Evolutionary conservation across 2,113 vertebrate genomes (phyloP), one percentile per base, ranked within the genome.

Genomic region (Oreochromis spilurus): DNA sequence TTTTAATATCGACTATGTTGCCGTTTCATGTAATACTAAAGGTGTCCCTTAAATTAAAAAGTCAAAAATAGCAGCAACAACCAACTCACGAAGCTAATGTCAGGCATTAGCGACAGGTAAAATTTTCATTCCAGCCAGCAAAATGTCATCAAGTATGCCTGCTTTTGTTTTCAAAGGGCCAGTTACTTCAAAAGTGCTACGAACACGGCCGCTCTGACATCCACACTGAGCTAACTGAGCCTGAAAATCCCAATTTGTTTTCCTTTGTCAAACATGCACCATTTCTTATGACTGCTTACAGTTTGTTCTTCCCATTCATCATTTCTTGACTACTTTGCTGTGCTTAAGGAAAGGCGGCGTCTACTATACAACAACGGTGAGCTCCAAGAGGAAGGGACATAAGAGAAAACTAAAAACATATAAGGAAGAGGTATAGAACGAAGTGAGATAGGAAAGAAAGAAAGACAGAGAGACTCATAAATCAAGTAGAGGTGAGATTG

Each of bases 401-500:
- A 9, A 58, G 19, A 84, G 34, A 83, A 84, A 75, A 58, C 70
- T 87, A 85, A 87, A 92, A 89, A 29, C 80, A 85, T 53, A 87
- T 91, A 82, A 72, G 88, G 54, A 87, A 85, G 79, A 88, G 29
- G 79, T 83, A 84, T 70, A 81, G 85, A 84, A 82, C 1, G 16
- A 31, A 55, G 52, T 9, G 48, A 34, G 36, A 53, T 62, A 60
- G 54, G 79, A 72, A 62, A 60, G 79, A 78, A 57, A 81, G 85
- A 82, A 21, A 67, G 84, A 72, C 65, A 77, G 77, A 83, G 81
- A 50, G 84, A 87, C 91, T 94, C 94, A 96, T 96, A 96, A 96
- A 96, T 96, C 95, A 96, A 91, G 91, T 91, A 89, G 92, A 91
- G 93, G 94, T 94, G 93, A 95, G 93, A 95, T 94, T 96, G 96